These are phyloP conservation scores for Rousettus leschenaultii DNA, from an alignment of 2,113 vertebrate species.

Conservation along the genomic window DNA sequence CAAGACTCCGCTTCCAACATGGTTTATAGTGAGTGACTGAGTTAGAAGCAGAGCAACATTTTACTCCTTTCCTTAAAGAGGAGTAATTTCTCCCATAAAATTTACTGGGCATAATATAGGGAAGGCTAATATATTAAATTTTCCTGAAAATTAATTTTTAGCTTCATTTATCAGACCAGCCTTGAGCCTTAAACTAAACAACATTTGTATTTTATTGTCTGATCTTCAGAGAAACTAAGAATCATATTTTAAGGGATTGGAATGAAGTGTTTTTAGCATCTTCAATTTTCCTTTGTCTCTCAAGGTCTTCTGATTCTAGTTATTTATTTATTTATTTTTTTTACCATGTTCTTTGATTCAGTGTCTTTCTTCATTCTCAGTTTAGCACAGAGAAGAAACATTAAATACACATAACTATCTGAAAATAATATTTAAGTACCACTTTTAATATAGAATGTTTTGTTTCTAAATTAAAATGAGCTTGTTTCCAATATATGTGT, in stretches of 20 bases:
- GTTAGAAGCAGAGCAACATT: not conserved
- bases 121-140: not conserved
- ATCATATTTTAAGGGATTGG: not conserved
- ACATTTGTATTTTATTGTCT: not conserved
- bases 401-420: not conserved
- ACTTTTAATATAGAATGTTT: slow-evolving; percentile 1
- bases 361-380: not conserved
- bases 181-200: not conserved
- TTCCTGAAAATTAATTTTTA: slow-evolving; percentile 36
- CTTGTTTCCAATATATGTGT: not conserved
- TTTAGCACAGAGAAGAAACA: not conserved
- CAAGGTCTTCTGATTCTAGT: not conserved
- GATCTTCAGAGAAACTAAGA: not conserved
- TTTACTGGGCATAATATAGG: not conserved
- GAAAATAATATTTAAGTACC: slow-evolving; percentile 8
- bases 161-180: not conserved
- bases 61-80: slow-evolving; percentile 38
- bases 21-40: not conserved
- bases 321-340: not conserved
- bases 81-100: slow-evolving; percentile 1
- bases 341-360: not conserved
- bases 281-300: not conserved
- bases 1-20: not conserved
- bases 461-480: slow-evolving; percentile 1
- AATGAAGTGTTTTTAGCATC: not conserved